Conservation (phyloP, 2,797 vertebrate genomes). For the Delichon dasypus region DNA sequence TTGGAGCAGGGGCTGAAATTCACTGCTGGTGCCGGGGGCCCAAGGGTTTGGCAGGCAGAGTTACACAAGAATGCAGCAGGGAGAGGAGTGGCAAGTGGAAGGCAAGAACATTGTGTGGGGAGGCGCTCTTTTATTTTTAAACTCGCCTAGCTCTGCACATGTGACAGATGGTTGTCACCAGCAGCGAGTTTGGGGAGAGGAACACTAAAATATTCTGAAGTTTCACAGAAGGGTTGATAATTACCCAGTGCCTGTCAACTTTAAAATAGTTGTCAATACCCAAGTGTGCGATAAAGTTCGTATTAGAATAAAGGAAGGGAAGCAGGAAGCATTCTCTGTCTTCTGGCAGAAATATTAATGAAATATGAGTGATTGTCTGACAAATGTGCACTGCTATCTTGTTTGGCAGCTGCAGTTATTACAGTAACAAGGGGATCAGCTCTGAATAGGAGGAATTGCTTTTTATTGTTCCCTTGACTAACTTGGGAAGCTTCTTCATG, state of each 20-base stretch:
- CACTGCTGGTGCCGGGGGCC: neutral
- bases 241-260: conserved; percentile 58
- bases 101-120: conserved; percentile 37
- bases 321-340: conserved; percentile 35
- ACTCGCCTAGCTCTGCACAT: conserved; percentile 27
- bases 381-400: conserved; percentile 55
- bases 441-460: conserved; percentile 56
- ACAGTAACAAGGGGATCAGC: conserved; percentile 55
- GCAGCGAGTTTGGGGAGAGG: conserved; percentile 32
- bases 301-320: conserved; percentile 53
- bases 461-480: conserved; percentile 62
- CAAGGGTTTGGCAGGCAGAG: neutral
- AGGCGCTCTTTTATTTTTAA: conserved; percentile 62
- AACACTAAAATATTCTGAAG: conserved; percentile 45
- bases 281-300: conserved; percentile 46
- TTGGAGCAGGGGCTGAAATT: neutral
- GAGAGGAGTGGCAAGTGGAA: conserved; percentile 22
- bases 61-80: conserved; percentile 25
- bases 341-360: conserved; percentile 62
- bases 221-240: conserved; percentile 49
- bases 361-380: conserved; percentile 57
- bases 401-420: conserved; percentile 65
- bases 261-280: conserved; percentile 64
- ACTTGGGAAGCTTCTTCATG: conserved; percentile 47
- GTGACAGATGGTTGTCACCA: conserved; percentile 65